Evolutionary conservation across 64 coral and sea anemone species (phyloP), one percentile per base, ranked within the genome.

Genomic region (Actinia equina): DNA sequence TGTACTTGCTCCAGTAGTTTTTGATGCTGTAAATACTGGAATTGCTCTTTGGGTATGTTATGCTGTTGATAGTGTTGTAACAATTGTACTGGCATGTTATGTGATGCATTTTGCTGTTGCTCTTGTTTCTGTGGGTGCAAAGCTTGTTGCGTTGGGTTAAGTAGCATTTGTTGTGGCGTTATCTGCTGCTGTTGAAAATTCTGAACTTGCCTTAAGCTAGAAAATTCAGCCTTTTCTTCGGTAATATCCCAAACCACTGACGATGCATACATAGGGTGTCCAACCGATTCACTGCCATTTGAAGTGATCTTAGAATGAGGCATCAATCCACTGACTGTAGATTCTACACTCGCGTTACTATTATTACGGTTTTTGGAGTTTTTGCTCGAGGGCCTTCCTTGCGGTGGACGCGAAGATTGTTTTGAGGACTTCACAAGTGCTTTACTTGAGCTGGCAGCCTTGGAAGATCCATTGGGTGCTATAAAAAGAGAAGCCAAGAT

Each of bases 161-260:
- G 62, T 53, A 44, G 37, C 18, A 77, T 37, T 77, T 90, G 46
- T 49, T 86, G 69, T 26, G 37, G 58, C 7, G 52, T 45, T 22
- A 82, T 82, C 82, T 91, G 52, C 63, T 78, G 46, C 67, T 90
- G 82, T 85, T 82, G 89, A 41, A 25, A 85, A 25, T 27, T 74
- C 3, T 74, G 69, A 11, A 27, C 69, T 15, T 74, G 69, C 69
- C 69, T 74, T 74, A 74, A 30, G 69, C 42, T 25, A 42, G 11
- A 14, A 74, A 74, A 74, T 41, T 74, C 69, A 16, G 9, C 10
- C 25, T 74, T 74, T 41, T 41, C 27, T 30, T 26, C 69, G 11
- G 7, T 65, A 65, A 22, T 18, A 65, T 22, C 12, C 69, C 69
- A 74, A 74, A 9, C 10, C 26, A 9, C 69, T 2, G 69, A 10